Base-by-base conservation (phyloP, 2,888 invertebrate species). In the Leucozona laternaria region DNA sequence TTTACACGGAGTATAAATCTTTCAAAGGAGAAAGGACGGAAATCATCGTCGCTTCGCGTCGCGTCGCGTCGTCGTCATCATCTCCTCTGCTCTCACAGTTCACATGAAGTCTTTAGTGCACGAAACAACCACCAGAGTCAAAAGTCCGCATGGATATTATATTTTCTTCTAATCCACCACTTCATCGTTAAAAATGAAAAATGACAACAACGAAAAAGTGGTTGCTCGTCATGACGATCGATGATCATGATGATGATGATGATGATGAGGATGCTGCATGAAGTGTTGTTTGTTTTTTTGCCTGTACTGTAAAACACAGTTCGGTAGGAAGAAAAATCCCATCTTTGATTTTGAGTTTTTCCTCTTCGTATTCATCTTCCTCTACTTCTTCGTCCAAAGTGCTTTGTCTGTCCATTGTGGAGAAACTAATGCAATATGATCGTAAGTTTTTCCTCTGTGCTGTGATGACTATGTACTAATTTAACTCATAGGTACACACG, bases 161-260 rank as follows among this genome's bases (percentile, higher is more conserved):
- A 85, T 86, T 86, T 86, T 81, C 73, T 81, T 81, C 81, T 86
- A 86, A 86, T 86, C 81, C 81, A 73, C 70, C 58, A 66, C 81
- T 82, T 78, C 73, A 75, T 82, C 77, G 70, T 81, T 62, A 55
- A 70, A 64, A 78, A 66, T 45, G 53, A 22, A 50, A 62, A 77
- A 72, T 31, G 40, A 60, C 37, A 60, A 40, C 22, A 78, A 50
- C 40, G 5, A 60, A 53, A 71, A 15, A 43, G 53, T 55, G 20
- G 28, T 58, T 60, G 53, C 17, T 22, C 40, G 28, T 75, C 60
- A 70, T 60, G 34, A 58, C 60, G 34, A 58, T 37, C 58, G 20
- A 58, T 34, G 17, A 31, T 31, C 7, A 11, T 10, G 31, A 28
- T 31, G 28, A 20, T 5, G n/a, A 55, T 55, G 57, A 28, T n/a